These are phyloP conservation scores for Gadus macrocephalus DNA, from an alignment of 2,113 vertebrate species.

Conservation along the genomic window DNA sequence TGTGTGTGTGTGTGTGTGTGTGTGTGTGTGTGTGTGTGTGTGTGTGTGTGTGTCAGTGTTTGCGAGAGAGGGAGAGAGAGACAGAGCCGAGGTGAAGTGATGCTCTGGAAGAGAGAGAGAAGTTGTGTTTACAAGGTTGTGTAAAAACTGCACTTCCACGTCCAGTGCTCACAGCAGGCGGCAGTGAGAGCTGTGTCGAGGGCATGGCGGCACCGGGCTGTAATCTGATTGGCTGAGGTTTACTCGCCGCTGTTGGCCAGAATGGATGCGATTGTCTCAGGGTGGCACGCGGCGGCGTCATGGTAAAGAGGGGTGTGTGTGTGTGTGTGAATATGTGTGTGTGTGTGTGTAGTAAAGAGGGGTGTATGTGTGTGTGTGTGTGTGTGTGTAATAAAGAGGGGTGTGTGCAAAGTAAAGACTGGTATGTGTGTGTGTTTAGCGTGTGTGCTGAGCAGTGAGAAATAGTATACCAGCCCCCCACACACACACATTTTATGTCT, in stretches of 20 bases:
- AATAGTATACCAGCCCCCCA: not conserved
- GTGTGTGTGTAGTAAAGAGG: not conserved
- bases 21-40: no score
- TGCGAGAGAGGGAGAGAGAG: constrained; percentile 20
- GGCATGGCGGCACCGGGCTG: constrained; percentile 37
- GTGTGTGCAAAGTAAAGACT: no score
- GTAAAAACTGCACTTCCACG: constrained; percentile 51
- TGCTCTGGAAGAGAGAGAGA: constrained; percentile 35
- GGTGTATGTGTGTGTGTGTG: not conserved
- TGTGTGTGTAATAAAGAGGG: not conserved
- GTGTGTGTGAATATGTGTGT: not conserved
- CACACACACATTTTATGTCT: no score
- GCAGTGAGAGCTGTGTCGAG: constrained; percentile 40
- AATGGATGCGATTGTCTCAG: constrained; percentile 50
- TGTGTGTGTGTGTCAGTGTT: no score
- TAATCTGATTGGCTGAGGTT: constrained; percentile 63
- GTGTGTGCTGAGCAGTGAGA: not conserved
- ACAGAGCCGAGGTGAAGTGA: constrained; percentile 41
- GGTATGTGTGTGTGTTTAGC: not conserved
- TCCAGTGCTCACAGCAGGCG: constrained; percentile 36
- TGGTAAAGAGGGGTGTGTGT: constrained; percentile 23
- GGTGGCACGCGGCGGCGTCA: constrained; percentile 50
- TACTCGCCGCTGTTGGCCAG: constrained; percentile 51
- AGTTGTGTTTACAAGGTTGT: constrained; percentile 53
- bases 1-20: no score